Evolutionary conservation across 2,888 invertebrate species (phyloP).

Genomic region (Aproaerema taeniolella): DNA sequence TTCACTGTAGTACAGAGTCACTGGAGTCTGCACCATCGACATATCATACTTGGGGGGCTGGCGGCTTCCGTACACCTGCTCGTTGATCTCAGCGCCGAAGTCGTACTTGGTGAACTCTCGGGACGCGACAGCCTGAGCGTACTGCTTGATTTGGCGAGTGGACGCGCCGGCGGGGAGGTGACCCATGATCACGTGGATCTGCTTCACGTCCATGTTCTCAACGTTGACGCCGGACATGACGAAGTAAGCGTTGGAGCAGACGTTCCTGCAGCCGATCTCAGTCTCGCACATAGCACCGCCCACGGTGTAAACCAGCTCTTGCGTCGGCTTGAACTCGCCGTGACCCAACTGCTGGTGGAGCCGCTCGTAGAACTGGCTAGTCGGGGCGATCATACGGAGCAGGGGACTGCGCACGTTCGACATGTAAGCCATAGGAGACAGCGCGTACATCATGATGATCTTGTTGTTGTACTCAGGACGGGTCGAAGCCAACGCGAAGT

Average conservation of each 20-base stretch:
- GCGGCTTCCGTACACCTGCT: slow-evolving; percentile 47
- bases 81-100: slow-evolving; percentile 51
- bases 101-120: slow-evolving; percentile 56
- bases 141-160: slow-evolving; percentile 72
- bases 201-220: slow-evolving; percentile 68
- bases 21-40: slow-evolving; percentile 53
- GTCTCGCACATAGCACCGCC: slow-evolving; percentile 55
- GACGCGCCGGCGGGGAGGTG: slow-evolving; percentile 79
- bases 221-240: slow-evolving; percentile 78
- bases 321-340: slow-evolving; percentile 47
- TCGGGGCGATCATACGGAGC: slow-evolving; percentile 56
- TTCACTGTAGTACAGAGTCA: slow-evolving; percentile 55
- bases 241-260: slow-evolving; percentile 80
- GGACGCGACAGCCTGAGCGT: slow-evolving; percentile 64
- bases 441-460: slow-evolving; percentile 54
- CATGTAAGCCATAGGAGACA: slow-evolving; percentile 68
- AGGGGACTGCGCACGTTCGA: slow-evolving; percentile 56
- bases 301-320: slow-evolving; percentile 39
- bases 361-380: slow-evolving; percentile 39
- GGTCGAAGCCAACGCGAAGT: slow-evolving; percentile 51
- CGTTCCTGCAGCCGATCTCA: slow-evolving; percentile 52
- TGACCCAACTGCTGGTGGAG: slow-evolving; percentile 41
- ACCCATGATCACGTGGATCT: slow-evolving; percentile 70
- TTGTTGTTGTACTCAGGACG: slow-evolving; percentile 58
- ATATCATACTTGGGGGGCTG: slow-evolving; percentile 57